Conservation (phyloP, 2,888 invertebrate species). For the Scaeva pyrastri region DNA sequence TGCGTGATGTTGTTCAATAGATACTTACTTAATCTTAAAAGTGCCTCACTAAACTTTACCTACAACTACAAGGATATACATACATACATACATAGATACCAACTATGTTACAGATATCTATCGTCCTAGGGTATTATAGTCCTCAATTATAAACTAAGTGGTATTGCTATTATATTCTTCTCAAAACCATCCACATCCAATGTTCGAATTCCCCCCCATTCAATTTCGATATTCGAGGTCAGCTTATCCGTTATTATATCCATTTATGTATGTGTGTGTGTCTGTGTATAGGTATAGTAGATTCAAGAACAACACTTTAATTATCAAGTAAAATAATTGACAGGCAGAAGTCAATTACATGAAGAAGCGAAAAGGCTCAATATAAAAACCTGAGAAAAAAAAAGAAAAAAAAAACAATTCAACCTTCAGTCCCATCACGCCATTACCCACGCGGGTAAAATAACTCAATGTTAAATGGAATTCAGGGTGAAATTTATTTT, state of each 20-base stretch:
- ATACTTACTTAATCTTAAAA: neutral
- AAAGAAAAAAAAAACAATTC: slow-evolving; percentile 11
- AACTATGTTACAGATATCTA: no score
- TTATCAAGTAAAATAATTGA: slow-evolving; percentile 71
- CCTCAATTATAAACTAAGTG: slow-evolving; percentile 67
- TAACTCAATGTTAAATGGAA: slow-evolving; percentile 24
- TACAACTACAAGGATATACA: no score
- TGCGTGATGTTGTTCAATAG: neutral
- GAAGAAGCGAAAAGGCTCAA: slow-evolving; percentile 23
- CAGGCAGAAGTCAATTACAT: slow-evolving; percentile 56
- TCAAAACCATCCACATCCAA: neutral
- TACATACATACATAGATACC: no score
- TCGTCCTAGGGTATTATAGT: neutral
- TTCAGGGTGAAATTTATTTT: slow-evolving; percentile 12
- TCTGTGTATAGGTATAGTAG: no score
- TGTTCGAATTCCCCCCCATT: slow-evolving; percentile 59
- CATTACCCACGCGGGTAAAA: slow-evolving; percentile 4
- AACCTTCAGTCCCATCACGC: slow-evolving; percentile 12
- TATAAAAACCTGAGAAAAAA: neutral
- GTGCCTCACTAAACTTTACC: neutral
- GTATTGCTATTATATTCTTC: slow-evolving; percentile 28
- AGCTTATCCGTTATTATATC: neutral
- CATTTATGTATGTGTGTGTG: no score
- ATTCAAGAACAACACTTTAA: slow-evolving; percentile 51
- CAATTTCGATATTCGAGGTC: slow-evolving; percentile 34